phyloP scores from a whole-genome alignment of 2,113 vertebrate species.

The Oreotrochilus melanogaster region DNA sequence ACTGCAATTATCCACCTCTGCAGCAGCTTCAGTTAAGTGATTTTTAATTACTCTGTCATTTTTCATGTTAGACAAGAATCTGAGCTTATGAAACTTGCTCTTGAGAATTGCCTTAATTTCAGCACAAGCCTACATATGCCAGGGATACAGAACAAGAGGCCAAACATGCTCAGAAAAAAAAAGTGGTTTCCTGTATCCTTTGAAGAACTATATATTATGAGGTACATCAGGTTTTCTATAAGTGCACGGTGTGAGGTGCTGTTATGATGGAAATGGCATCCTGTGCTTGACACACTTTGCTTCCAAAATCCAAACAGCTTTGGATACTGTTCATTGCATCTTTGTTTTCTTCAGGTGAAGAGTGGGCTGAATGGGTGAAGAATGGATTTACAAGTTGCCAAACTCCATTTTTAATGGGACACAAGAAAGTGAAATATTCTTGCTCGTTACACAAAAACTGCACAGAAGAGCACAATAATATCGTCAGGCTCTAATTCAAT shows the following conservation, averaged over 20 bases:
- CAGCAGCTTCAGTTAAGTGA: conserved; percentile 1
- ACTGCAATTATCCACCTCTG: background rate
- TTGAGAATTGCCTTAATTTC: background rate
- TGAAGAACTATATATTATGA: background rate
- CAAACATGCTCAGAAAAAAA: background rate
- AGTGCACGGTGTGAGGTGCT: background rate
- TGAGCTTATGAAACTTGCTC: conserved; percentile 12
- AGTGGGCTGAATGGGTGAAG: too few relatives aligned
- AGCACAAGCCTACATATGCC: background rate
- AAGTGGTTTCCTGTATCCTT: background rate
- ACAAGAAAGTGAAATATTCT: background rate
- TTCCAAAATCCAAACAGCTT: background rate
- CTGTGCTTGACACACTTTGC: background rate
- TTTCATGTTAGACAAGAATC: conserved; percentile 35
- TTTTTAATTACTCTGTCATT: conserved; percentile 56
- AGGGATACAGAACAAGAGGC: background rate
- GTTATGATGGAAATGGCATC: background rate
- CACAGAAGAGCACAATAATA: background rate
- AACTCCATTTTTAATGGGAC: background rate
- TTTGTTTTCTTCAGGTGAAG: background rate
- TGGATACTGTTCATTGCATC: background rate
- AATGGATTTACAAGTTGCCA: background rate
- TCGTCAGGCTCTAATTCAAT: background rate
- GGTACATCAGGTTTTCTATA: background rate
- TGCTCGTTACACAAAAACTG: background rate